A percentile compares a stretch with the other conserved stretches of the same genome.
Evolutionary conservation across 92 coral and sea anemone species (phyloP).

Genomic region (Actinernus sp.): DNA sequence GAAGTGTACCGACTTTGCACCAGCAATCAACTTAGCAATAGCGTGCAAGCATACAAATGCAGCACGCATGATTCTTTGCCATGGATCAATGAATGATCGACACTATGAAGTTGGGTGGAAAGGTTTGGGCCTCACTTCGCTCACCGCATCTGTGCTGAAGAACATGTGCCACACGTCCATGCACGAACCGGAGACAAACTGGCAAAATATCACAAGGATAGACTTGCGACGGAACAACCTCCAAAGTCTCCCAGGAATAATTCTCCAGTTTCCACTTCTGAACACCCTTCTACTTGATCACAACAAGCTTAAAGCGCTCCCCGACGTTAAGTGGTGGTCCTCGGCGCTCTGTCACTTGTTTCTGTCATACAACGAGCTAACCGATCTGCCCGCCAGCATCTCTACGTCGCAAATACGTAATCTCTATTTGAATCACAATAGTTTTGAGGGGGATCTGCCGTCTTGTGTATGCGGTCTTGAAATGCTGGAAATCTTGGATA

Average conservation of each 20-base stretch:
- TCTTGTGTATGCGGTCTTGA: conserved; percentile 43
- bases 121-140: conserved; percentile 13
- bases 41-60: conserved; percentile 14
- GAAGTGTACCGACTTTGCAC: conserved; percentile 19
- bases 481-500: conserved; percentile 45
- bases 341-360: conserved; percentile 38
- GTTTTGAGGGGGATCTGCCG: conserved; percentile 49
- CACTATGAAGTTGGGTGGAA: conserved; percentile 52
- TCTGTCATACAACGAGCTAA: conserved; percentile 48
- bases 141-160: conserved; percentile 34
- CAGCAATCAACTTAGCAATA: conserved; percentile 43
- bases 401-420: conserved; percentile 45
- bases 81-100: conserved; percentile 6
- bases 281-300: conserved; percentile 34
- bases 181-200: neutral
- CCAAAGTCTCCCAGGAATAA: conserved; percentile 19
- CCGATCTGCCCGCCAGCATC: conserved; percentile 36
- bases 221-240: conserved; percentile 62
- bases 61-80: conserved; percentile 21
- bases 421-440: conserved; percentile 35
- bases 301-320: conserved; percentile 48
- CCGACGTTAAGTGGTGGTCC: conserved; percentile 29
- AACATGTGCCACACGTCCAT: neutral
- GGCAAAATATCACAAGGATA: conserved; percentile 23
- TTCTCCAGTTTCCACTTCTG: conserved; percentile 53